phyloP scores from a whole-genome alignment of 30 jellyfish, hydroid and myxozoan species.

The Hydra vulgaris region DNA sequence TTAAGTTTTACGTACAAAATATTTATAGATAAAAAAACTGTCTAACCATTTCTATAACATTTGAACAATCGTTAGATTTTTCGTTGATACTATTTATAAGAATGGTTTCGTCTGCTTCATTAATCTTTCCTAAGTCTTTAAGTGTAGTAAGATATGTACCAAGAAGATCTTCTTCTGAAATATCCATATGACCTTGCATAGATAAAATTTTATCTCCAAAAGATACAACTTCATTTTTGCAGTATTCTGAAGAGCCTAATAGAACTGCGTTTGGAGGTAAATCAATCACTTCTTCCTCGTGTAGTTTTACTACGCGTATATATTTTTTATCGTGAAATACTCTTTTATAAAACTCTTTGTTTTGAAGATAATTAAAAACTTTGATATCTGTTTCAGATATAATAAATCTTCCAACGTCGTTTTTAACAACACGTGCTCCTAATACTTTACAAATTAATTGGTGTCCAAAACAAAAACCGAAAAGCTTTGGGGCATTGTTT shows the following conservation, averaged over 20 bases:
- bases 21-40: too few species aligned
- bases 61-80: too few species aligned
- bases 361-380: constrained; percentile 11
- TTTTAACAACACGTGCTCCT: too few species aligned
- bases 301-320: constrained; percentile 26
- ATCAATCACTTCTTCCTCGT: constrained; percentile 16
- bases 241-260: constrained; percentile 11
- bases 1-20: too few species aligned
- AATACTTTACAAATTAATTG: too few species aligned
- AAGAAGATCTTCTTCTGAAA: constrained; percentile 19
- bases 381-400: constrained; percentile 34
- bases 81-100: too few species aligned
- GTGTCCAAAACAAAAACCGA: too few species aligned
- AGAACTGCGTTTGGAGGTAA: not conserved
- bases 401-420: constrained; percentile 42
- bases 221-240: not conserved
- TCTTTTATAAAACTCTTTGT: not conserved
- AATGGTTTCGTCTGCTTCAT: too few species aligned
- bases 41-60: too few species aligned
- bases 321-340: constrained; percentile 3
- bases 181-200: constrained; percentile 27
- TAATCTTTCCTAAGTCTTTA: too few species aligned
- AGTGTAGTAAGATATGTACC: too few species aligned
- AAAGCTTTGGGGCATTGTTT: too few species aligned
- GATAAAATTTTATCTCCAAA: constrained; percentile 13